phyloP scores from a whole-genome alignment of 2,888 invertebrate genomes.

The Spodoptera exigua region DNA sequence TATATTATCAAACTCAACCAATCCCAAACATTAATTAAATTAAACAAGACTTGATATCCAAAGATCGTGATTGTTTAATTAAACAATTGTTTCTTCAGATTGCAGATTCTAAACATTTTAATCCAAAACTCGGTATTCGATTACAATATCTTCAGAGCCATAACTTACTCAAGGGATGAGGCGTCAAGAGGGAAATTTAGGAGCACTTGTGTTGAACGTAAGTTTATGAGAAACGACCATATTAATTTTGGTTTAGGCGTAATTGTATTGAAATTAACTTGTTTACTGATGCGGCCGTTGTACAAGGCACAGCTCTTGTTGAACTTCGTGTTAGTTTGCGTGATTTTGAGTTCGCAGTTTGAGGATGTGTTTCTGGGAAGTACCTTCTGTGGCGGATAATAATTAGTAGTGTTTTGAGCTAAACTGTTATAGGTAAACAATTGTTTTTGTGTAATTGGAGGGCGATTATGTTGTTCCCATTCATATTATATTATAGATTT shows the following conservation, averaged over 20 bases:
- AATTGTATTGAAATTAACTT: slow-evolving; percentile 58
- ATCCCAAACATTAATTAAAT: slow-evolving; percentile 34
- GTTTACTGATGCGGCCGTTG: slow-evolving; percentile 40
- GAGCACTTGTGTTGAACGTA: slow-evolving; percentile 38
- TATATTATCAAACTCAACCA: background rate
- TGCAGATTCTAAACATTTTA: slow-evolving; percentile 35
- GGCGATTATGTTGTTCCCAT: too few species aligned
- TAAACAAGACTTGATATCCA: slow-evolving; percentile 21
- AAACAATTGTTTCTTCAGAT: slow-evolving; percentile 35
- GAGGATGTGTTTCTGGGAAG: background rate
- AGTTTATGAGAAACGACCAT: slow-evolving; percentile 54
- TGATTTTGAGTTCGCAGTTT: slow-evolving; percentile 23
- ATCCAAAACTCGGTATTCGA: slow-evolving; percentile 29
- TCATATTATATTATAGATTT: too few species aligned
- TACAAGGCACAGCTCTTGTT: slow-evolving; percentile 19
- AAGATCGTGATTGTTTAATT: slow-evolving; percentile 28
- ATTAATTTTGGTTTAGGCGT: slow-evolving; percentile 57
- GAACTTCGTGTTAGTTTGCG: slow-evolving; percentile 21
- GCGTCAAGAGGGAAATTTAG: slow-evolving; percentile 37
- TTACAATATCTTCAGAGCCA: slow-evolving; percentile 23
- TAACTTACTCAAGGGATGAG: slow-evolving; percentile 43
- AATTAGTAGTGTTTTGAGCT: slow-evolving; percentile 13
- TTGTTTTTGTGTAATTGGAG: too few species aligned
- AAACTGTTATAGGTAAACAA: too few species aligned
- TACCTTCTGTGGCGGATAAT: background rate